Evolutionary conservation across 2,888 invertebrate species (phyloP).

Genomic region (Alsophila aescularia): DNA sequence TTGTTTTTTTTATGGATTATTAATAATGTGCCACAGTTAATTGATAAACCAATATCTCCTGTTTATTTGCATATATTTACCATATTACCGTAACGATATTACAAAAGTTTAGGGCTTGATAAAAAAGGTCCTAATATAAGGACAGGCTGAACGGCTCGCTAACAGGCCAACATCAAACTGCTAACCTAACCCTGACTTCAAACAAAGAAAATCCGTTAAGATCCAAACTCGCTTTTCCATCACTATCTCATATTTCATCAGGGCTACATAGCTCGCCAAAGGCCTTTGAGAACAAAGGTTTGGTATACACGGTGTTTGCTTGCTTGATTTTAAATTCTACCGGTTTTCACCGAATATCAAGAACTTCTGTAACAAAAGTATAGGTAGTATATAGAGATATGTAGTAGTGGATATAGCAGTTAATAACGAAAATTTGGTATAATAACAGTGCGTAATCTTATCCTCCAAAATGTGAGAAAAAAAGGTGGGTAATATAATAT

Average conservation of each 20-base stretch:
- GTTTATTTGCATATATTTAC: too few species aligned
- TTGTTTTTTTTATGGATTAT: too few species aligned
- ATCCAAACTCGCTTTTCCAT: slow-evolving; percentile 53
- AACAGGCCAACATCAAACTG: slow-evolving; percentile 26
- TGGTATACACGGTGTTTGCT: slow-evolving; percentile 3
- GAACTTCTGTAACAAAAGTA: too few species aligned
- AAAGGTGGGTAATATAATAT: too few species aligned
- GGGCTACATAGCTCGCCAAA: slow-evolving; percentile 48
- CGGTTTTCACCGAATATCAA: background rate
- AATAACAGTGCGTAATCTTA: too few species aligned
- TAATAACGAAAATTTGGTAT: too few species aligned
- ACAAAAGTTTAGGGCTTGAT: background rate
- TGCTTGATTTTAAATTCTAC: background rate
- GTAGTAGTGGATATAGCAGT: too few species aligned
- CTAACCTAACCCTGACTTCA: slow-evolving; percentile 17
- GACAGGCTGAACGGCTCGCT: slow-evolving; percentile 19
- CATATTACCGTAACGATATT: too few species aligned
- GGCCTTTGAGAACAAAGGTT: slow-evolving; percentile 57
- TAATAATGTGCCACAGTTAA: too few species aligned
- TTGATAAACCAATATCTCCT: too few species aligned
- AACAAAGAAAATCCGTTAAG: slow-evolving; percentile 50
- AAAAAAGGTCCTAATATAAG: slow-evolving; percentile 10
- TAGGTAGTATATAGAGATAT: too few species aligned
- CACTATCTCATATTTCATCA: slow-evolving; percentile 62
- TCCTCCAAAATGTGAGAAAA: too few species aligned